Evolutionary conservation across 2,797 vertebrate species (phyloP).

Genomic region (Arrhamphus sclerolepis): DNA sequence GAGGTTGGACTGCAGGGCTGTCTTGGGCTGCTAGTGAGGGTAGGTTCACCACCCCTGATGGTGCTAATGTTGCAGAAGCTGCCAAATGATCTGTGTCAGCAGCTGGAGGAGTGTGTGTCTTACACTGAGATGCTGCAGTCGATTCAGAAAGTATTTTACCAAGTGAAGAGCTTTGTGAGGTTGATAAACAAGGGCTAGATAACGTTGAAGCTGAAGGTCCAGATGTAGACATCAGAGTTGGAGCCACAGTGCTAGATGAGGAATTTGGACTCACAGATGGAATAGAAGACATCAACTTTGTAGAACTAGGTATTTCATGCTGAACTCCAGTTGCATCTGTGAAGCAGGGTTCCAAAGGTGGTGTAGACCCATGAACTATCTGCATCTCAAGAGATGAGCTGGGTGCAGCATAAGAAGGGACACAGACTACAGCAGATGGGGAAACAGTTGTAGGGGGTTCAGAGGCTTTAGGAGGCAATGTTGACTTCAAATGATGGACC

Average conservation of each 20-base stretch:
- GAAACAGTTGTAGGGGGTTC: conserved; percentile 33
- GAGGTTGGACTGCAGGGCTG: conserved; percentile 62
- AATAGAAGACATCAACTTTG: conserved; percentile 38
- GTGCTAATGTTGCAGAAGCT: conserved; percentile 41
- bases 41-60: conserved; percentile 32
- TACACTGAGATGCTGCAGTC: conserved; percentile 29
- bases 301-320: conserved; percentile 42
- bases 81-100: conserved; percentile 41
- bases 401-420: conserved; percentile 51
- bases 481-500: conserved; percentile 37
- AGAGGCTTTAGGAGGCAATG: conserved; percentile 30
- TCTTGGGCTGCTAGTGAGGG: conserved; percentile 44
- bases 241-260: conserved; percentile 33
- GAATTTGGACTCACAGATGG: conserved; percentile 31
- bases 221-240: conserved; percentile 32
- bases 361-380: conserved; percentile 59
- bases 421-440: conserved; percentile 30
- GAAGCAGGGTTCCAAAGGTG: conserved; percentile 32
- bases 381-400: conserved; percentile 58
- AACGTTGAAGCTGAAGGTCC: conserved; percentile 32
- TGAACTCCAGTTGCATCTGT: conserved; percentile 33
- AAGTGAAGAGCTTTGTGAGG: conserved; percentile 24
- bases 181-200: conserved; percentile 29
- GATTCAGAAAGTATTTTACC: conserved; percentile 42
- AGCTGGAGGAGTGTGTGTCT: conserved; percentile 45